phyloP scores from a whole-genome alignment of 53 echinoderm and acorn worm genomes.

The Holothuria leucospilota region DNA sequence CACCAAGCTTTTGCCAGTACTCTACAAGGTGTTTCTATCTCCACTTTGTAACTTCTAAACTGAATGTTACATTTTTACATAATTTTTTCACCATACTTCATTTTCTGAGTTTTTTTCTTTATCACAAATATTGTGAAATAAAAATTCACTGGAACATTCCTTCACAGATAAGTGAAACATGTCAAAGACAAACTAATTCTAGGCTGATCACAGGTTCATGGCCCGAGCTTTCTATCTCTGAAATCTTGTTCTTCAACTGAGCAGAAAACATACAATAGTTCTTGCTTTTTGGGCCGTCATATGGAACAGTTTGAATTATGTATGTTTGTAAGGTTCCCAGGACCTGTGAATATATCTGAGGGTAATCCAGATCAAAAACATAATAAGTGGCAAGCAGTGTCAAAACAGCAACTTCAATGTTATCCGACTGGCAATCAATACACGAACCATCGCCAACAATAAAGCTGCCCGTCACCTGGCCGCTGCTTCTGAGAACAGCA shows the following conservation, averaged over 20 bases:
- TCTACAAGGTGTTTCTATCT: no score
- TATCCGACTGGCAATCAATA: neutral
- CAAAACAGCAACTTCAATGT: neutral
- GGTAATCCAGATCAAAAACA: neutral
- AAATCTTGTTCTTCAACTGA: neutral
- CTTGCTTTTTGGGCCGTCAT: neutral
- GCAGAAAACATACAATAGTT: neutral
- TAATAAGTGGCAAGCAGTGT: neutral
- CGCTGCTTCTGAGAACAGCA: neutral
- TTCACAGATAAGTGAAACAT: no score
- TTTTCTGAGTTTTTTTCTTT: no score
- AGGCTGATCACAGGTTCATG: no score
- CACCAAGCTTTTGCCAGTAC: no score
- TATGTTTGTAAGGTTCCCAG: neutral
- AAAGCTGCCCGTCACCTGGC: neutral
- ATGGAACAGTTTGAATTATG: neutral
- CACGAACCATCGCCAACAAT: neutral
- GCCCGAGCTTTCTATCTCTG: neutral
- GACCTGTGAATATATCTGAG: neutral
- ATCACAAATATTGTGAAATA: no score
- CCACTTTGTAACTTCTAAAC: no score
- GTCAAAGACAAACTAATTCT: no score
- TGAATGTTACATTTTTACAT: no score
- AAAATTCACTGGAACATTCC: no score
- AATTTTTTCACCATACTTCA: no score